These are phyloP conservation scores for Eueides isabella DNA, from an alignment of 1,140 invertebrate genomes.

Conservation along the genomic window DNA sequence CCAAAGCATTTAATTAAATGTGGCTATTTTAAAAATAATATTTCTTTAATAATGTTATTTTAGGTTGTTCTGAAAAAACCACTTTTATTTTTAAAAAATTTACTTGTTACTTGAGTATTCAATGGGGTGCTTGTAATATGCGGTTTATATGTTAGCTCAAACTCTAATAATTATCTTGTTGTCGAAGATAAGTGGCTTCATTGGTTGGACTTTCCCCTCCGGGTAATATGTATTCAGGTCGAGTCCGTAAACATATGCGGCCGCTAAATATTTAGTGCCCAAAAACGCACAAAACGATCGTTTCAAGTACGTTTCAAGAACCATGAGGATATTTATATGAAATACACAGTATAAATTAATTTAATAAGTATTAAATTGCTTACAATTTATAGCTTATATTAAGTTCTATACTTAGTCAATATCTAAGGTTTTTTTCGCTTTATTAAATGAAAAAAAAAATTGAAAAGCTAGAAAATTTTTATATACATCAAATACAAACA, in stretches of 20 bases:
- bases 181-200: slow-evolving; percentile 38
- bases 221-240: slow-evolving; percentile 41
- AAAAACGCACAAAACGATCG: slow-evolving; percentile 27
- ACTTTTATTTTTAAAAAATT: too few species aligned
- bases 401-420: too few species aligned
- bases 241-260: slow-evolving; percentile 38
- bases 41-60: too few species aligned
- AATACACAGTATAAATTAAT: not conserved
- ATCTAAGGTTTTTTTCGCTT: too few species aligned
- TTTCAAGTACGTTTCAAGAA: slow-evolving; percentile 15
- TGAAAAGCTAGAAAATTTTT: not conserved
- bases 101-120: slow-evolving; percentile 21
- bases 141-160: slow-evolving; percentile 33
- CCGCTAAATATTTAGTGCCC: slow-evolving; percentile 27
- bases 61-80: too few species aligned
- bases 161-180: slow-evolving; percentile 41
- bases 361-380: not conserved
- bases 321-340: slow-evolving; percentile 10
- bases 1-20: too few species aligned
- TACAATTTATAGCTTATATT: too few species aligned
- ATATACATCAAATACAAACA: not conserved
- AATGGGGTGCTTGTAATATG: slow-evolving; percentile 26
- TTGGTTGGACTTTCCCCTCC: slow-evolving; percentile 34
- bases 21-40: too few species aligned
- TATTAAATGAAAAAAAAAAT: not conserved